Percentiles rank a stretch among this genome's conserved stretches.
phyloP scores from a whole-genome alignment of 2,888 invertebrate species.

The Molorchus minor region DNA sequence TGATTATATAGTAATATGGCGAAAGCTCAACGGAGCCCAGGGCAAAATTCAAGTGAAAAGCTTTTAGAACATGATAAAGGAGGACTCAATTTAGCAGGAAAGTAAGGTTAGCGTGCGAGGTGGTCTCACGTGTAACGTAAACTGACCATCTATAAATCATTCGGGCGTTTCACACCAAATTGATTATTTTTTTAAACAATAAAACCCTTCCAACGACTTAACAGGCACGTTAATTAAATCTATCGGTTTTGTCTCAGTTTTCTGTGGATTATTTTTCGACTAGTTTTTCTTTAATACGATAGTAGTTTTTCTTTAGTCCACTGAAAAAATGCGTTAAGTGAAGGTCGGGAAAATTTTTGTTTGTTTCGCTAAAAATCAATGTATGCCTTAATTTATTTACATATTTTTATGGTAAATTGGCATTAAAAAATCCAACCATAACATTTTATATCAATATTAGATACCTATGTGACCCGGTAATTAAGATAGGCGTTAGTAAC shows the following conservation, averaged over 20 bases:
- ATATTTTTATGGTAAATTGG: no score
- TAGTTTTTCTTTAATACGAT: no score
- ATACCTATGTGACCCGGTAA: not conserved
- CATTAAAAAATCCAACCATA: not conserved
- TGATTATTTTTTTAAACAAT: slow-evolving; percentile 24
- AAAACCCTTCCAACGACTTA: slow-evolving; percentile 19
- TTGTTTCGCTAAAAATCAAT: no score
- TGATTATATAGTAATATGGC: slow-evolving; percentile 14
- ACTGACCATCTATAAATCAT: slow-evolving; percentile 18
- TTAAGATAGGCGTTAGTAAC: slow-evolving; percentile 7
- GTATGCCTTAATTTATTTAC: no score
- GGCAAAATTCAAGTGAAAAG: slow-evolving; percentile 23
- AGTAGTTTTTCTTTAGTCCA: no score
- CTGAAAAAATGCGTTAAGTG: no score
- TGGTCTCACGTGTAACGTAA: slow-evolving; percentile 10
- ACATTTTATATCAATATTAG: not conserved
- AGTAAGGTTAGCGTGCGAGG: slow-evolving; percentile 11
- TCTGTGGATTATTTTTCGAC: slow-evolving; percentile 9
- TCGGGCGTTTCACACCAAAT: slow-evolving; percentile 13
- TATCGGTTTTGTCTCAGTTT: not conserved
- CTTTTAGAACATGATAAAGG: slow-evolving; percentile 17
- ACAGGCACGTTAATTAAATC: slow-evolving; percentile 19
- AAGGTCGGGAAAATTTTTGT: no score
- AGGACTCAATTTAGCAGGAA: slow-evolving; percentile 13
- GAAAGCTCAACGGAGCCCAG: slow-evolving; percentile 14